Conservation (phyloP, 2,113 vertebrate genomes). For the Colaptes auratus region DNA sequence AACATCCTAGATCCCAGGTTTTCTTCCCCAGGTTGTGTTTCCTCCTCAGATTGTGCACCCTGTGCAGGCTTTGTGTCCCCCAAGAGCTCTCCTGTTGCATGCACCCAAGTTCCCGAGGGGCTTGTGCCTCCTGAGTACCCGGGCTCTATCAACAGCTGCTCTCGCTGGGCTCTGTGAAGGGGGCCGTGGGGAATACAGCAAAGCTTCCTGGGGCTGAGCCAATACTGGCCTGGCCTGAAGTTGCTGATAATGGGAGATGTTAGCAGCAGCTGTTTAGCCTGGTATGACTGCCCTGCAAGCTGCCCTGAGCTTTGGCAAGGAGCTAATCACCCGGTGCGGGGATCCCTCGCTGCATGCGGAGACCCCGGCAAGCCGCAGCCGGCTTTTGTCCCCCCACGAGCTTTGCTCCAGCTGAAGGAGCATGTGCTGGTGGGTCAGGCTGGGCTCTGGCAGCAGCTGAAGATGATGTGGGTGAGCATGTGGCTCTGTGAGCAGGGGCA, state of each 20-base stretch:
- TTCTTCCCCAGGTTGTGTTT: neutral
- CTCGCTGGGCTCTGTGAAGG: neutral
- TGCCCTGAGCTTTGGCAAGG: neutral
- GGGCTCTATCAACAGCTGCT: neutral
- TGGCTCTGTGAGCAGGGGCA: neutral
- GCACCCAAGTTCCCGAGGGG: neutral
- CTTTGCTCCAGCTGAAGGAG: neutral
- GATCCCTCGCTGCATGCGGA: conserved; percentile 9
- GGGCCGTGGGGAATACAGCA: neutral
- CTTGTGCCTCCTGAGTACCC: neutral
- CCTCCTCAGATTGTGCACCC: fast-evolving
- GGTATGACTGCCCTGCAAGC: conserved; percentile 22
- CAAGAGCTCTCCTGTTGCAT: neutral
- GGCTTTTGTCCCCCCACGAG: neutral
- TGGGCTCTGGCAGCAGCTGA: neutral
- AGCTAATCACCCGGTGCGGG: conserved; percentile 26
- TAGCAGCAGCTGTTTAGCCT: conserved; percentile 60
- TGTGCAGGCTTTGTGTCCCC: neutral
- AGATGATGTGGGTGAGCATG: neutral
- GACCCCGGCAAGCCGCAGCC: neutral
- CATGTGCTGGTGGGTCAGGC: neutral
- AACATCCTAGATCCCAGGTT: neutral
- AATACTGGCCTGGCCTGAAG: conserved; percentile 17
- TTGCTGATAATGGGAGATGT: neutral
- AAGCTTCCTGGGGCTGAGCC: neutral